Conservation (phyloP, 1,140 invertebrate species). For the Rhopalosiphum padi region DNA sequence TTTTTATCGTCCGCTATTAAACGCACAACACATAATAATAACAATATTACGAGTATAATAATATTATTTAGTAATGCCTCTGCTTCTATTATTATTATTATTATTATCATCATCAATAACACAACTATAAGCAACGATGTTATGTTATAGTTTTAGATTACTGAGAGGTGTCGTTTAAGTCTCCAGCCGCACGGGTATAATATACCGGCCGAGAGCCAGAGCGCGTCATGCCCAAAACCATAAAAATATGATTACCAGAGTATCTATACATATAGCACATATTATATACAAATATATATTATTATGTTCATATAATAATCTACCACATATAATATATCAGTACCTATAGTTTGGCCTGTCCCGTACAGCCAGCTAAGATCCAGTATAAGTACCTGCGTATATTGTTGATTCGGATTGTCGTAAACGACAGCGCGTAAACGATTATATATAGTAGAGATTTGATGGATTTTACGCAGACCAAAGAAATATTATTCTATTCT, state of each 20-base stretch:
- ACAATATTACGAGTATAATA: slow-evolving; percentile 25
- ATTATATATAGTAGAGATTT: neutral
- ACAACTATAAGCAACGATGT: neutral
- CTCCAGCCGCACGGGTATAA: neutral
- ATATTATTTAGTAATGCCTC: neutral
- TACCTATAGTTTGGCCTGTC: neutral
- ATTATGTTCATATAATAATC: neutral
- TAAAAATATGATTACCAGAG: neutral
- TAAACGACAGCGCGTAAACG: neutral
- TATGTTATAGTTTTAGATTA: slow-evolving; percentile 35
- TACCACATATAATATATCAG: neutral
- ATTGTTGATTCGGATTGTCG: neutral
- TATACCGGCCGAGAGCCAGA: neutral
- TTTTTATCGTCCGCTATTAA: slow-evolving; percentile 49
- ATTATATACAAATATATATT: neutral
- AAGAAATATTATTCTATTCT: neutral
- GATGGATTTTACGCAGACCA: neutral
- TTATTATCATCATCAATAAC: neutral
- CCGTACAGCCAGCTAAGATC: neutral
- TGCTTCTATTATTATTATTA: neutral
- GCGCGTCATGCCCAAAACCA: neutral
- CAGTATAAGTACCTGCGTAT: neutral
- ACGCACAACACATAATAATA: slow-evolving; percentile 26
- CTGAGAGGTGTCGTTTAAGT: slow-evolving; percentile 33
- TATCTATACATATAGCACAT: neutral